phyloP scores from a whole-genome alignment of 2,888 invertebrate genomes.

The Dendrolimus pini region DNA sequence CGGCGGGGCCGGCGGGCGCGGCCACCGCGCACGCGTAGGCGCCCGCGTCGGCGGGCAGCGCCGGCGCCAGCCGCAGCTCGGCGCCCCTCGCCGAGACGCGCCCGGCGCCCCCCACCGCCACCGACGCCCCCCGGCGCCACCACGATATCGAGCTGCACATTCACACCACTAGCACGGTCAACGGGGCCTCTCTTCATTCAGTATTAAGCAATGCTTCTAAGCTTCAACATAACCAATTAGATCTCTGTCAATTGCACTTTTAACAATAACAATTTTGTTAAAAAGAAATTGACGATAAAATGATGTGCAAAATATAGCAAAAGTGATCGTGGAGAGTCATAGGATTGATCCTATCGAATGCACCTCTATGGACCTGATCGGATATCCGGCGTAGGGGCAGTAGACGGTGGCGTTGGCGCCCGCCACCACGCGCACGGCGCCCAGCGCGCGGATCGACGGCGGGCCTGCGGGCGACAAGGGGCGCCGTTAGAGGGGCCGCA shows the following conservation, averaged over 20 bases:
- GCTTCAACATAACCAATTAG: too few relatives aligned
- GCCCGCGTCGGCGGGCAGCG: constrained; percentile 80
- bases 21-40: constrained; percentile 86
- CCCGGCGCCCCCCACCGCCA: constrained; percentile 51
- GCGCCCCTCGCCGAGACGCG: constrained; percentile 57
- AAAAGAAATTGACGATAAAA: too few relatives aligned
- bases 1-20: constrained; percentile 82
- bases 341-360: constrained; percentile 58
- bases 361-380: constrained; percentile 80
- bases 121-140: constrained; percentile 66
- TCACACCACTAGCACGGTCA: neutral
- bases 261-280: too few relatives aligned
- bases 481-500: too few relatives aligned
- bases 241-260: too few relatives aligned
- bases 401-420: constrained; percentile 83
- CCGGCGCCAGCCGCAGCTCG: constrained; percentile 47
- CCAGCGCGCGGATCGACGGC: constrained; percentile 82
- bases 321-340: constrained; percentile 17
- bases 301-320: too few relatives aligned
- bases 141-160: constrained; percentile 61
- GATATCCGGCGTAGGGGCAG: constrained; percentile 92
- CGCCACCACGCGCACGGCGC: constrained; percentile 85
- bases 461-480: constrained; percentile 66
- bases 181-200: too few relatives aligned
- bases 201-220: too few relatives aligned